Base-by-base conservation (phyloP, 2,888 invertebrate species). In the Cheilosia urbana region DNA sequence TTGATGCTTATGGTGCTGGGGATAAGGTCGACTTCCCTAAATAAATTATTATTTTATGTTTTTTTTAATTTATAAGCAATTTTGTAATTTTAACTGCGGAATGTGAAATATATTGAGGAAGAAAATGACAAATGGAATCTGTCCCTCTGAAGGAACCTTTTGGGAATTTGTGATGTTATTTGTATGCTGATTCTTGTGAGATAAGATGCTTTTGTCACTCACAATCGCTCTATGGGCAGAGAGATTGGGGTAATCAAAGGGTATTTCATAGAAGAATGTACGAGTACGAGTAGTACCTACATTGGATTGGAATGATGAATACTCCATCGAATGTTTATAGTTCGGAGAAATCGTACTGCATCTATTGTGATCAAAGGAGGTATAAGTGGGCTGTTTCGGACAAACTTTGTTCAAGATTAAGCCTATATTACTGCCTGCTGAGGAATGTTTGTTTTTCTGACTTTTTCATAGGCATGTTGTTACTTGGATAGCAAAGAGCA, bases 121-220 rank as follows among this genome's bases (percentile, higher is more conserved):
- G 19, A 45, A 9, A 68, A 5, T 30, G 24, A 40, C 13, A 17
- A 27, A n/a, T 15, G 40, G 53, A 40, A 51, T 27, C 21, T n/a
- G 4, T 9, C 13, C 24, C 5, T 13, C 19, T 2, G 3, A 11
- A 21, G 24, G 19, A 34, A 11, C 11, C 9, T 37, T 66, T 6
- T 17, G 42, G 19, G 21, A 57, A 57, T 57, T 57, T 55, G 19
- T 69, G 57, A 19, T 69, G 34, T 57, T 57, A 57, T 45, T 57
- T 21, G 42, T 45, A 2, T 4, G 7, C 34, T 13, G 13, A 37
- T 37, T 13, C 55, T 42, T 45, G 4, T 5, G 45, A n/a, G 68
- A 5, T 19, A 27, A 45, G 45, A 24, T 17, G 53, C 21, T 19
- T 40, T 66, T 27, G 19, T n/a, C n/a, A n/a, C n/a, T n/a, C n/a